Evolutionary conservation across 2,888 invertebrate genomes (phyloP), one percentile per base, ranked within the genome.

Genomic region (Pseudolycoriella hygida): DNA sequence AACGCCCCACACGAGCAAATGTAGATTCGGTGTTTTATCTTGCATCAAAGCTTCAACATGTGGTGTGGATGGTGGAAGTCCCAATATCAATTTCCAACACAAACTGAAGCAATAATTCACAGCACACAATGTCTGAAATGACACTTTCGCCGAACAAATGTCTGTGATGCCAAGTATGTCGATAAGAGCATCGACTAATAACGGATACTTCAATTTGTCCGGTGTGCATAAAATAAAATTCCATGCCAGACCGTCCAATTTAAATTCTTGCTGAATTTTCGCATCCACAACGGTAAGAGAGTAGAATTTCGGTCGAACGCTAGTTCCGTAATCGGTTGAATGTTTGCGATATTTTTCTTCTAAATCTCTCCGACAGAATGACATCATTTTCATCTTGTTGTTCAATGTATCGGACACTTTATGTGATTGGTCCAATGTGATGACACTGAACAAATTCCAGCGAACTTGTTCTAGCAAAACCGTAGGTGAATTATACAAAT

Each of bases 211-310:
- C 44, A 93, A 68, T 64, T 87, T 87, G 59, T 94, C 93, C 0
- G 88, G 83, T 2, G 89, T 90, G 43, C 90, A 90, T 49, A 94
- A 70, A 47, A 94, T 82, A 59, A 94, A 94, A 68, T 92, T 94
- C 66, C 89, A 88, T 2, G 93, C 93, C 45, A 88, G 62, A 3
- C 87, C 87, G 66, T 96, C 94, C 47, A 94, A 71, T 62, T 93
- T 93, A 0, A 93, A 93, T 40, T 85, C 81, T 55, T 92, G 90
- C 64, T 80, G 71, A 52, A 56, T 49, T 19, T 56, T 54, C 8
- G 52, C 47, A 48, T 90, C 90, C 5, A 83, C 68, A 45, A 77
- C 77, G 11, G 89, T 84, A 19, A 96, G 68, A 17, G 88, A 84
- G 62, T 94, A 96, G 67, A 94, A 94, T 55, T 86, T 77, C 0